phyloP scores from a whole-genome alignment of 2,797 vertebrate species.

The Gastrophryne carolinensis region DNA sequence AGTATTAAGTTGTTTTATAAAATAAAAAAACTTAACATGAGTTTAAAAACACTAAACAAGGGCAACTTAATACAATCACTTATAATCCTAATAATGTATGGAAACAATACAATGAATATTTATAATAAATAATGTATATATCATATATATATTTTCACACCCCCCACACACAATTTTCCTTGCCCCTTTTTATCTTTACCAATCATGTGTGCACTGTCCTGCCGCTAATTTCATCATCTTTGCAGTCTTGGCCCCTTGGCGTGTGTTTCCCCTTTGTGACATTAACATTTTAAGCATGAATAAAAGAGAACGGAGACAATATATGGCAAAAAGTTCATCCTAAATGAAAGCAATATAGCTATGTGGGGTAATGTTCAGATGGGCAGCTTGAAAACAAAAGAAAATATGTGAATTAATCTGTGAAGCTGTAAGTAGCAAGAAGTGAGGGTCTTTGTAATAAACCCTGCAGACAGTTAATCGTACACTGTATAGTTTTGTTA shows the following conservation, averaged over 20 bases:
- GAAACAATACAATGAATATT: no score
- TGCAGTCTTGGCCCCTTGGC: constrained; percentile 83
- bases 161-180: no score
- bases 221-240: constrained; percentile 80
- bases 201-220: constrained; percentile 79
- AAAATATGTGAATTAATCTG: constrained; percentile 83
- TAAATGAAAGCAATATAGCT: constrained; percentile 88
- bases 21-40: no score
- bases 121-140: no score
- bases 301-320: constrained; percentile 84
- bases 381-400: constrained; percentile 80
- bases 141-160: no score
- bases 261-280: constrained; percentile 78
- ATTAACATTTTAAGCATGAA: constrained; percentile 68
- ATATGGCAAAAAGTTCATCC: constrained; percentile 72
- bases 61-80: no score
- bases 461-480: constrained; percentile 92
- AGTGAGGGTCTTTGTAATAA: constrained; percentile 86
- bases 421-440: constrained; percentile 83
- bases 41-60: no score
- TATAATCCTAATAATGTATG: no score
- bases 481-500: constrained; percentile 98
- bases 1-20: no score
- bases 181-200: no score
- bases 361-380: constrained; percentile 82